These are phyloP conservation scores for Antedon mediterranea DNA, from an alignment of 53 echinoderm and acorn worm genomes.

Conservation along the genomic window DNA sequence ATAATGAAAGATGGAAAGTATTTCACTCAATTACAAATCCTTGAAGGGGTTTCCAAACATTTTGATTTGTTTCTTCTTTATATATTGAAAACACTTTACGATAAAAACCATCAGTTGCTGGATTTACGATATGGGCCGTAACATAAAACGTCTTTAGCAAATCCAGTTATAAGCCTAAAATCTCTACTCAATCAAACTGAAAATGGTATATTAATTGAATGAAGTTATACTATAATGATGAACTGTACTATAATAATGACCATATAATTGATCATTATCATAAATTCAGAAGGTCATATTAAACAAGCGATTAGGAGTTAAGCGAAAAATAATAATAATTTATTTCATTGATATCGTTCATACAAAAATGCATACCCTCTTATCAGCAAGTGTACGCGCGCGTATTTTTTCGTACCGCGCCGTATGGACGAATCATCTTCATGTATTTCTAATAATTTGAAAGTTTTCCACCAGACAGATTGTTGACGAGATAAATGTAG, in stretches of 20 bases:
- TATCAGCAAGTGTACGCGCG: no score
- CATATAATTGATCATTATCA: neutral
- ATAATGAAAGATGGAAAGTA: neutral
- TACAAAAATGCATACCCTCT: neutral
- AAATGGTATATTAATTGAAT: neutral
- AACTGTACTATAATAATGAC: no score
- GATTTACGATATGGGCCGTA: neutral
- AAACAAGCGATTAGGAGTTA: neutral
- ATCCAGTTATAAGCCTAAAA: neutral
- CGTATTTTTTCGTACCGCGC: no score
- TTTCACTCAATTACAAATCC: slow-evolving; percentile 1
- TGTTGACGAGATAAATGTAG: no score
- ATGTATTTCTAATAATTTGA: no score
- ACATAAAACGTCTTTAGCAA: neutral
- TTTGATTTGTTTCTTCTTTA: neutral
- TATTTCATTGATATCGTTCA: no score
- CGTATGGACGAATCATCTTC: no score
- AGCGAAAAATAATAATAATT: no score
- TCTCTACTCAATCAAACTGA: neutral
- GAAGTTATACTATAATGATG: neutral
- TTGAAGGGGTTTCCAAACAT: neutral
- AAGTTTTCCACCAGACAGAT: no score
- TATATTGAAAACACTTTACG: neutral
- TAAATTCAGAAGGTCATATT: neutral
- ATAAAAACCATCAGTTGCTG: neutral